Percentiles rank a stretch among this genome's conserved stretches.
Conservation (phyloP, 2,888 invertebrate genomes). For the Parapristionchus giblindavisi region DNA sequence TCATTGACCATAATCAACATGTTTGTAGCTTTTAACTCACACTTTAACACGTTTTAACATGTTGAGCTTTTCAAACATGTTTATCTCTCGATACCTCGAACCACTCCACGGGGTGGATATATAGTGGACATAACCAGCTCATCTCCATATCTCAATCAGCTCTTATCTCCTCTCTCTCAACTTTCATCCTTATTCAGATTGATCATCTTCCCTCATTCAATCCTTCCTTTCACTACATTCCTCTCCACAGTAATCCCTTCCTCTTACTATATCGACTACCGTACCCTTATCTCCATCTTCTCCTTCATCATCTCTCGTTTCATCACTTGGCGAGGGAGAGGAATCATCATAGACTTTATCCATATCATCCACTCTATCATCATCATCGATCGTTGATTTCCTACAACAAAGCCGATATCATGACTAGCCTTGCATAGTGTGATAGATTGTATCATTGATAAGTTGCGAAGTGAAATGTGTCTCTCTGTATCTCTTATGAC, state of each 20-base stretch:
- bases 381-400: slow-evolving; percentile 1
- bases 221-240: too few relatives aligned
- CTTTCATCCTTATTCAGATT: background rate
- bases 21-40: background rate
- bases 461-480: too few relatives aligned
- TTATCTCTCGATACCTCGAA: background rate
- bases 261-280: background rate
- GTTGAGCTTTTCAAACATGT: background rate
- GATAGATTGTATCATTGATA: too few relatives aligned
- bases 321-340: slow-evolving; percentile 43
- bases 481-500: slow-evolving; percentile 4
- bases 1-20: background rate
- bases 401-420: too few relatives aligned
- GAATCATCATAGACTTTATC: slow-evolving; percentile 42
- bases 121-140: too few relatives aligned
- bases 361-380: slow-evolving; percentile 33
- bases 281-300: slow-evolving; percentile 33
- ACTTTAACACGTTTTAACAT: background rate
- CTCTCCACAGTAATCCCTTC: background rate
- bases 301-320: slow-evolving; percentile 28
- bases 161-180: too few relatives aligned
- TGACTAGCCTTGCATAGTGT: too few relatives aligned
- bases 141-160: too few relatives aligned
- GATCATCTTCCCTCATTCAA: background rate
- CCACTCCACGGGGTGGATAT: too few relatives aligned